These are phyloP conservation scores for Mechanitis mazaeus DNA, from an alignment of 2,888 invertebrate species.

Conservation along the genomic window DNA sequence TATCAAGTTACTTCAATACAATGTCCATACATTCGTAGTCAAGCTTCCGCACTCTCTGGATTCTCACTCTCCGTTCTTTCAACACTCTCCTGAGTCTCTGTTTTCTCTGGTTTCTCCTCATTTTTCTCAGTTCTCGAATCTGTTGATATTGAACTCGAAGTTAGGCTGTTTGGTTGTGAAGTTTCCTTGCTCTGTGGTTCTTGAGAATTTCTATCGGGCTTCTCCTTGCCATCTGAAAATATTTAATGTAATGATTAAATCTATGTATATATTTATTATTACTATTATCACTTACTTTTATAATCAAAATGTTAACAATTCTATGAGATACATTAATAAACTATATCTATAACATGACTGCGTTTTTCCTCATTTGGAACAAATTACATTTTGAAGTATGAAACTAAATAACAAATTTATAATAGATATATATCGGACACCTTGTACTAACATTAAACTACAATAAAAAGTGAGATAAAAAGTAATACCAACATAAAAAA, in stretches of 20 bases:
- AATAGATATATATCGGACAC: no score
- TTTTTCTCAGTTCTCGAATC: slow-evolving; percentile 56
- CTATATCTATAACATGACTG: no score
- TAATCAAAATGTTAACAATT: no score
- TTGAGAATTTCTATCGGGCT: slow-evolving; percentile 55
- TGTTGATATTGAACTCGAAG: slow-evolving; percentile 64
- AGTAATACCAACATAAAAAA: slow-evolving; percentile 26
- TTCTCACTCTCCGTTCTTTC: slow-evolving; percentile 32
- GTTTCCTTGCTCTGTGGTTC: slow-evolving; percentile 63
- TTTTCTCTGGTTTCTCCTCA: slow-evolving; percentile 30
- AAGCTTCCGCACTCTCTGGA: slow-evolving; percentile 49
- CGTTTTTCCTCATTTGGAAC: no score
- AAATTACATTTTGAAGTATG: neutral
- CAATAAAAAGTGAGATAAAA: slow-evolving; percentile 16
- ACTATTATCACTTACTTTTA: no score
- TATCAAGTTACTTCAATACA: slow-evolving; percentile 36
- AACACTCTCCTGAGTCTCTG: slow-evolving; percentile 39
- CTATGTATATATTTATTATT: no score
- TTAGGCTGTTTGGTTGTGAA: slow-evolving; percentile 64
- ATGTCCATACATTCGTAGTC: slow-evolving; percentile 56
- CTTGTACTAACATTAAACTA: neutral
- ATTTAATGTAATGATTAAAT: neutral
- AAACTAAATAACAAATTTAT: no score
- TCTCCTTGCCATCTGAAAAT: slow-evolving; percentile 54
- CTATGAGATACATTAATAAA: no score